A percentile compares a stretch with the other conserved stretches of the same genome.
These are phyloP conservation scores for Epinotia brunnichana DNA, from an alignment of 2,888 invertebrate genomes.

Conservation along the genomic window DNA sequence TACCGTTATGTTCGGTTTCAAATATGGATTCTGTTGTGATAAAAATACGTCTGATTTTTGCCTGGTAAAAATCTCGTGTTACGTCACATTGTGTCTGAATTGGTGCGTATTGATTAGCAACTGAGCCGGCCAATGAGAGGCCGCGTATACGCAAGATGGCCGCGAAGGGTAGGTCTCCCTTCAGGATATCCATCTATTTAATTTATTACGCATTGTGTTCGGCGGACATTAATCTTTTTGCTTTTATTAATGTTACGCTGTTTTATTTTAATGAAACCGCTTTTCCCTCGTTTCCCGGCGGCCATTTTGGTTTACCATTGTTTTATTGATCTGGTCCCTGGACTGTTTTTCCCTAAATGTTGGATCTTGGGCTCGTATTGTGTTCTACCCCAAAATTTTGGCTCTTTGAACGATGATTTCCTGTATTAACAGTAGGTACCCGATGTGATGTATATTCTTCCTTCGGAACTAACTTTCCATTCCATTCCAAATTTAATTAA, in stretches of 20 bases:
- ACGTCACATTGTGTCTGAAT: constrained; percentile 49
- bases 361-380: neutral
- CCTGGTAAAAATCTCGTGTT: constrained; percentile 20
- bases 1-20: constrained; percentile 36
- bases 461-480: no score
- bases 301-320: constrained; percentile 68
- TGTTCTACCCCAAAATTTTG: no score
- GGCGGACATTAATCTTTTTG: constrained; percentile 80
- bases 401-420: no score
- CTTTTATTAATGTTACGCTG: constrained; percentile 79
- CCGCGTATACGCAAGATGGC: constrained; percentile 69
- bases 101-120: constrained; percentile 73
- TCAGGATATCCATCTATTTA: constrained; percentile 72
- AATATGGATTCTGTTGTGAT: constrained; percentile 38
- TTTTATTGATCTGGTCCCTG: constrained; percentile 51
- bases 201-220: constrained; percentile 82
- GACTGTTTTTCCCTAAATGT: constrained; percentile 12
- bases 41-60: constrained; percentile 17
- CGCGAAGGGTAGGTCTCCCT: constrained; percentile 70
- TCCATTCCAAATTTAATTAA: no score
- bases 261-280: constrained; percentile 82
- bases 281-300: constrained; percentile 60
- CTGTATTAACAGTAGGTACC: no score
- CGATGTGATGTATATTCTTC: no score
- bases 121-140: constrained; percentile 69